Evolutionary conservation across 2,797 vertebrate species (phyloP).

Genomic region (Spinus pinus): DNA sequence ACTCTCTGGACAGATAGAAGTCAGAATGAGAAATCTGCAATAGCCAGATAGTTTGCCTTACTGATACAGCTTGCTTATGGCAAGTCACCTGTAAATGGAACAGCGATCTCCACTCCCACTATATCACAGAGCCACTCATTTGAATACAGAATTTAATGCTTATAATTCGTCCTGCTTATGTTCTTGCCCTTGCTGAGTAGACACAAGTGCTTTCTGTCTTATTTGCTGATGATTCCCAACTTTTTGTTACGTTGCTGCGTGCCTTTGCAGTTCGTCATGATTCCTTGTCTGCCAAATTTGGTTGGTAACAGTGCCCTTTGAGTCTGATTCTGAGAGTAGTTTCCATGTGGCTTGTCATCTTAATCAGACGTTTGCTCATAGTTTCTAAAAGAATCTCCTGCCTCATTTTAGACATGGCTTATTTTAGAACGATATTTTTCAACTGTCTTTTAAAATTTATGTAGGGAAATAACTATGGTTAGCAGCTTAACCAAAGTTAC

Average conservation of each 20-base stretch:
- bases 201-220: neutral
- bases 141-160: neutral
- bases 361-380: conserved; percentile 36
- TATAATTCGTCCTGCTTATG: neutral
- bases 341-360: conserved; percentile 60
- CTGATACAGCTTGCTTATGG: neutral
- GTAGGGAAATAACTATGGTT: neutral
- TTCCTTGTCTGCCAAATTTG: conserved; percentile 49
- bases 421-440: conserved; percentile 18
- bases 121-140: neutral
- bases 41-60: neutral
- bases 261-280: conserved; percentile 55
- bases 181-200: neutral
- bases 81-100: neutral
- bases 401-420: neutral
- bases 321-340: conserved; percentile 37
- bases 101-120: neutral
- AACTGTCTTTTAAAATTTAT: neutral
- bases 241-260: conserved; percentile 35
- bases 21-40: neutral
- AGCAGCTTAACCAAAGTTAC: neutral
- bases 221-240: conserved; percentile 48
- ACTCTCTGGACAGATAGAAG: neutral
- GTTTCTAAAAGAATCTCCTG: conserved; percentile 41
- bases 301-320: conserved; percentile 44